Percentiles rank a stretch among this genome's conserved stretches.
These are phyloP conservation scores for Zygothrica quintamaculata DNA, from an alignment of 2,888 invertebrate species.

Conservation along the genomic window DNA sequence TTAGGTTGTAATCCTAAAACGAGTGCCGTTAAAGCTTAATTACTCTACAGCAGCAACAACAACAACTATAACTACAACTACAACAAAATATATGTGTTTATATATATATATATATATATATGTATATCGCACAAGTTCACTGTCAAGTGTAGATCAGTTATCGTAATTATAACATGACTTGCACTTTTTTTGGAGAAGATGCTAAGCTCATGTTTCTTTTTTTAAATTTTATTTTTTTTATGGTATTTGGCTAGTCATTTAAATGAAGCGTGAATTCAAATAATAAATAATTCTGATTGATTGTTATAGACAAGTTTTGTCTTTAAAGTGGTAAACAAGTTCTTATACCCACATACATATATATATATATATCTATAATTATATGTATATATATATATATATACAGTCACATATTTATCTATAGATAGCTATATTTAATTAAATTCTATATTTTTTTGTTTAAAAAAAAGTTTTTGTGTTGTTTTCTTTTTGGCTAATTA, in stretches of 20 bases:
- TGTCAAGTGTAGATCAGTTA: constrained; percentile 2
- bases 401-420: too few relatives aligned
- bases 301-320: neutral
- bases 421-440: too few relatives aligned
- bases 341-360: too few relatives aligned
- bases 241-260: neutral
- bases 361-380: too few relatives aligned
- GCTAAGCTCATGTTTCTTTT: neutral
- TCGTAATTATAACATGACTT: constrained; percentile 22
- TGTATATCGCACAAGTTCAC: neutral
- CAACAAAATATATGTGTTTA: too few relatives aligned
- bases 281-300: neutral
- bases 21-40: constrained; percentile 14
- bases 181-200: neutral
- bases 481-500: too few relatives aligned
- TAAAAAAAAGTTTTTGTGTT: too few relatives aligned
- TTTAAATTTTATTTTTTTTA: too few relatives aligned
- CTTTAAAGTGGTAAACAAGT: neutral
- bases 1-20: neutral
- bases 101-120: too few relatives aligned
- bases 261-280: neutral
- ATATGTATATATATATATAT: too few relatives aligned
- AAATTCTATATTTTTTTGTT: too few relatives aligned
- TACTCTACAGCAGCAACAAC: neutral
- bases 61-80: too few relatives aligned